Percentiles rank a stretch among this genome's conserved stretches.
Conservation (phyloP, 2,888 invertebrate species). For the Eledona agricola region DNA sequence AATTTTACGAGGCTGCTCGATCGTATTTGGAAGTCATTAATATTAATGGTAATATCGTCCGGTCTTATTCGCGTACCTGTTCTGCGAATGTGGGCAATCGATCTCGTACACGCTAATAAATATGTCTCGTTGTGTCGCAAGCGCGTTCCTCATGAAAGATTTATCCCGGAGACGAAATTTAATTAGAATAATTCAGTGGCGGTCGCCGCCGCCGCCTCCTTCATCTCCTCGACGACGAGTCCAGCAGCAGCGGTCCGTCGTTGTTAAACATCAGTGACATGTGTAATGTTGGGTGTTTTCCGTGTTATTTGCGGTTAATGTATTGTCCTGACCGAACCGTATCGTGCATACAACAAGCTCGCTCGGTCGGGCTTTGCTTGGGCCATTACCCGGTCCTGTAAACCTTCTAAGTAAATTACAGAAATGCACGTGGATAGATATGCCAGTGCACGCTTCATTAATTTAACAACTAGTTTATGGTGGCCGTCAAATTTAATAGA, state of each 20-base stretch:
- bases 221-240: too few species aligned
- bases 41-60: slow-evolving; percentile 44
- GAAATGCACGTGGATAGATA: slow-evolving; percentile 42
- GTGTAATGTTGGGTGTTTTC: slow-evolving; percentile 42
- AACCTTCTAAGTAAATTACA: slow-evolving; percentile 43
- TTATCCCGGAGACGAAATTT: slow-evolving; percentile 25
- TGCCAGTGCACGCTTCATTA: slow-evolving; percentile 44
- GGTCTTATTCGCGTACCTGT: slow-evolving; percentile 20
- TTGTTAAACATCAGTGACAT: slow-evolving; percentile 40
- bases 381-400: slow-evolving; percentile 37
- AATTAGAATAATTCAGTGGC: slow-evolving; percentile 25
- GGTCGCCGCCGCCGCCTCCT: slow-evolving; percentile 13
- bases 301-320: slow-evolving; percentile 40
- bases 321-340: slow-evolving; percentile 31
- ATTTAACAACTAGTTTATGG: slow-evolving; percentile 44
- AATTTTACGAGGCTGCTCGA: slow-evolving; percentile 55
- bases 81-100: slow-evolving; percentile 22
- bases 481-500: slow-evolving; percentile 45
- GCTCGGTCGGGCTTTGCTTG: slow-evolving; percentile 22
- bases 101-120: slow-evolving; percentile 29
- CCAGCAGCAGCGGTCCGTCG: slow-evolving; percentile 27
- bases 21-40: slow-evolving; percentile 49
- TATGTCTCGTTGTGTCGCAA: slow-evolving; percentile 26
- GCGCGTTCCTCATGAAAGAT: slow-evolving; percentile 22
- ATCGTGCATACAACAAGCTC: slow-evolving; percentile 31